These are phyloP conservation scores for Micrastur ruficollis DNA, from an alignment of 2,797 vertebrate genomes.

Conservation along the genomic window DNA sequence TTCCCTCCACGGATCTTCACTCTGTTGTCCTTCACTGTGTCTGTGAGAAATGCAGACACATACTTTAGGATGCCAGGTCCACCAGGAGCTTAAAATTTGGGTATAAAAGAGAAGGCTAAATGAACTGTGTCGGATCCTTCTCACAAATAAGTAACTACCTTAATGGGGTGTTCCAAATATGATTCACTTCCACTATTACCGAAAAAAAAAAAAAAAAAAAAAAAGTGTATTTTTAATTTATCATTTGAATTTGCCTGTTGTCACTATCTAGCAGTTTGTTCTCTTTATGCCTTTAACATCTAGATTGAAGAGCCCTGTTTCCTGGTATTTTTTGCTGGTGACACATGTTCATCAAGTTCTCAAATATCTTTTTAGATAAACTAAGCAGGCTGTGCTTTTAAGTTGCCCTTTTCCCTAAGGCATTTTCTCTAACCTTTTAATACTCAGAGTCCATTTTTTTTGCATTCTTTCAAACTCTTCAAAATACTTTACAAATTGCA, in stretches of 20 bases:
- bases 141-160: neutral
- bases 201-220: neutral
- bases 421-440: neutral
- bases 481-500: neutral
- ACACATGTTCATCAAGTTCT: neutral
- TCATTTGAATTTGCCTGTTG: neutral
- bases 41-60: neutral
- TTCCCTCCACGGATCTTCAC: neutral
- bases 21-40: neutral
- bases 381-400: neutral
- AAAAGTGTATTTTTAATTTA: neutral
- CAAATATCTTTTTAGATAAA: neutral
- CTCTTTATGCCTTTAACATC: neutral
- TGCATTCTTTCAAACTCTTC: neutral
- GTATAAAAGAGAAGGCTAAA: neutral
- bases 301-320: neutral
- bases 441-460: too few relatives aligned
- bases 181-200: neutral
- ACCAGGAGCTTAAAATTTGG: neutral
- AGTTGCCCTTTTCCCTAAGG: neutral
- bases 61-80: neutral
- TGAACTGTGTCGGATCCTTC: neutral
- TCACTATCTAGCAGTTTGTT: neutral
- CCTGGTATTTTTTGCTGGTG: neutral
- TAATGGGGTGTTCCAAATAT: neutral